Conservation (phyloP, 2,888 invertebrate genomes). For the Odontocolon sp. region DNA sequence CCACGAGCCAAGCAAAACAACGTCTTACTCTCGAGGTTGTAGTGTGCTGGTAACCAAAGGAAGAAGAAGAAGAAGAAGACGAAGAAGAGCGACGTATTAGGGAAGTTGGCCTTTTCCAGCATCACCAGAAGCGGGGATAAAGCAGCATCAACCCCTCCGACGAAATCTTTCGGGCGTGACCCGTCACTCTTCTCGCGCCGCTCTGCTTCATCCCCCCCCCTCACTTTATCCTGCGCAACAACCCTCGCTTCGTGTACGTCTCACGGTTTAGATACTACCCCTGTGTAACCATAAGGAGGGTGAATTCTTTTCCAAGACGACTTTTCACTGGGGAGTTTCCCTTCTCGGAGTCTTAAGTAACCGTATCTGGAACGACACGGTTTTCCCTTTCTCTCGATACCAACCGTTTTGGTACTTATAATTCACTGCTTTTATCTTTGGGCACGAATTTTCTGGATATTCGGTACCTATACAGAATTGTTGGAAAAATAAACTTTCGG, state of each 20-base stretch:
- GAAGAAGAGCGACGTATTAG: constrained; percentile 5
- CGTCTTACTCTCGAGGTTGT: constrained; percentile 20
- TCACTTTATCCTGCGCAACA: constrained; percentile 7
- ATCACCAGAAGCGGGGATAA: neutral
- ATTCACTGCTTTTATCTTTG: constrained; percentile 41
- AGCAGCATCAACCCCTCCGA: constrained; percentile 10
- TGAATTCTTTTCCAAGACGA: constrained; percentile 19
- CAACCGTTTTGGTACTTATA: constrained; percentile 27
- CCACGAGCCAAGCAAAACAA: constrained; percentile 41
- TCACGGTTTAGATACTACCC: constrained; percentile 7
- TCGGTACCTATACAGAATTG: constrained; percentile 4
- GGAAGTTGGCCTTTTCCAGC: constrained; percentile 34
- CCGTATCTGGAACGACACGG: constrained; percentile 27
- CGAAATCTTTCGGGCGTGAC: constrained; percentile 52
- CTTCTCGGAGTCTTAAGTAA: constrained; percentile 36
- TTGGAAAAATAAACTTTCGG: constrained; percentile 38
- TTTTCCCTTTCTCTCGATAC: constrained; percentile 18
- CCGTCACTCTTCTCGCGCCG: constrained; percentile 43
- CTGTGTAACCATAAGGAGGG: constrained; percentile 8
- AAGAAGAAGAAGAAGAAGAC: neutral
- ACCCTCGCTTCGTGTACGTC: neutral
- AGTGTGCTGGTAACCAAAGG: neutral
- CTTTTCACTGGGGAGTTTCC: constrained; percentile 39
- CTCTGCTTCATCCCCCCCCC: constrained; percentile 11
- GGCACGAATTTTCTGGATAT: constrained; percentile 41